phyloP scores from a whole-genome alignment of 1,140 invertebrate species.

The Drepana arcuata region DNA sequence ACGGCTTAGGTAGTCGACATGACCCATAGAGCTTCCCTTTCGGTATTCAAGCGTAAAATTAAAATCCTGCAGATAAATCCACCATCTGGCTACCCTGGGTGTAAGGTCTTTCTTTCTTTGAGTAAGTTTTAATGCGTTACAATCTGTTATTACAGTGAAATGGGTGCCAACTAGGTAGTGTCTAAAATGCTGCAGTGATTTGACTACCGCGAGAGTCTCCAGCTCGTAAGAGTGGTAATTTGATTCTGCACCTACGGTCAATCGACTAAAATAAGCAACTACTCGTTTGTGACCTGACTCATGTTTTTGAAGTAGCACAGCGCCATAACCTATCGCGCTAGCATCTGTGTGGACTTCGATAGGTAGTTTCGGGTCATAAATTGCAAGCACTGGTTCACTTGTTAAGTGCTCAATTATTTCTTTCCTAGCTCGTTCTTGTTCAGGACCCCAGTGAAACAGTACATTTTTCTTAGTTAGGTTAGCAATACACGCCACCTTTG shows the following conservation, averaged over 20 bases:
- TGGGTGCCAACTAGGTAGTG: constrained; percentile 37
- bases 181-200: constrained; percentile 30
- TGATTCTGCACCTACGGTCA: constrained; percentile 23
- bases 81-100: constrained; percentile 26
- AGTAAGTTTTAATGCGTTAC: constrained; percentile 30
- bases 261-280: constrained; percentile 28
- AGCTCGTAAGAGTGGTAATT: constrained; percentile 41
- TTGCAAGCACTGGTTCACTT: constrained; percentile 19
- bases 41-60: constrained; percentile 36
- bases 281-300: constrained; percentile 20
- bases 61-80: constrained; percentile 23
- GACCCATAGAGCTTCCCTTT: constrained; percentile 18
- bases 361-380: constrained; percentile 22
- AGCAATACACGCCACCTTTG: background rate
- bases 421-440: constrained; percentile 6
- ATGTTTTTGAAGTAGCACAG: constrained; percentile 20
- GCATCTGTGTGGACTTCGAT: constrained; percentile 32
- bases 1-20: constrained; percentile 32
- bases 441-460: constrained; percentile 6
- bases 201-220: constrained; percentile 34
- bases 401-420: constrained; percentile 14
- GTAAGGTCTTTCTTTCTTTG: constrained; percentile 28
- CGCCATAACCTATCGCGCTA: constrained; percentile 22
- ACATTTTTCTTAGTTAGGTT: constrained; percentile 11
- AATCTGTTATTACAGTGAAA: constrained; percentile 48